Evolutionary conservation across 1,140 invertebrate species (phyloP), one percentile per base, ranked within the genome.

Genomic region (Elysia chlorotica): DNA sequence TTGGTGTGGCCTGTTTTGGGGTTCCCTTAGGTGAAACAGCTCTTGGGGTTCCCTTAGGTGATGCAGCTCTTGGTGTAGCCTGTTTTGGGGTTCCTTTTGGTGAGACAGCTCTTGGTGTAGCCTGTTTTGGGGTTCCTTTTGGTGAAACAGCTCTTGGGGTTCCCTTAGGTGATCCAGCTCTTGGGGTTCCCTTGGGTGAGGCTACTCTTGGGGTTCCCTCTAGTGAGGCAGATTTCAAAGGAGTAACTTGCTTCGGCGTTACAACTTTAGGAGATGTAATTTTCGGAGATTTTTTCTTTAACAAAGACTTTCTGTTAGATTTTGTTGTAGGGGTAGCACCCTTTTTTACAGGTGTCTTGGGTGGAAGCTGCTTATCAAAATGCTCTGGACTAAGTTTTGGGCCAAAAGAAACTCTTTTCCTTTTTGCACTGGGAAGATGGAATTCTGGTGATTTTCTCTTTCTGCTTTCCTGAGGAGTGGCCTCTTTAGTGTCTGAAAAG

Each of bases 371-470:
- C 66, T 84, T 85, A 76, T 89, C 87, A 84, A 89, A 89, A 28
- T 86, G 84, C 73, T 89, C 88, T 21, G 88, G 88, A 73, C 86
- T 87, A 1, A 89, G 80, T 30, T 83, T 72, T 23, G 88, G 88
- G 2, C 88, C 88, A 84, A 89, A 89, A 14, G 88, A 88, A 0
- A 89, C 88, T 67, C 82, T 57, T 62, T 81, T 81, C 36, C 78
- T 71, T 73, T 84, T 85, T 33, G 79, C 72, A 68, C 56, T 74
- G 19, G 77, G 76, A 14, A 67, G 67, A 54, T 61, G 56, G 23
- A 38, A 65, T 25, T 73, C 72, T 31, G 71, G 59, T 25, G 78
- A 83, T 61, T 81, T 83, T 69, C 81, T 82, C 35, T 79, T 81
- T 67, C 67, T 75, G 41, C n/a, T 48, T 48, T 10, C 10, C n/a